A percentile compares a stretch with the other conserved stretches of the same genome.
phyloP scores from a whole-genome alignment of 2,113 vertebrate species.

The Oriolus oriolus region DNA sequence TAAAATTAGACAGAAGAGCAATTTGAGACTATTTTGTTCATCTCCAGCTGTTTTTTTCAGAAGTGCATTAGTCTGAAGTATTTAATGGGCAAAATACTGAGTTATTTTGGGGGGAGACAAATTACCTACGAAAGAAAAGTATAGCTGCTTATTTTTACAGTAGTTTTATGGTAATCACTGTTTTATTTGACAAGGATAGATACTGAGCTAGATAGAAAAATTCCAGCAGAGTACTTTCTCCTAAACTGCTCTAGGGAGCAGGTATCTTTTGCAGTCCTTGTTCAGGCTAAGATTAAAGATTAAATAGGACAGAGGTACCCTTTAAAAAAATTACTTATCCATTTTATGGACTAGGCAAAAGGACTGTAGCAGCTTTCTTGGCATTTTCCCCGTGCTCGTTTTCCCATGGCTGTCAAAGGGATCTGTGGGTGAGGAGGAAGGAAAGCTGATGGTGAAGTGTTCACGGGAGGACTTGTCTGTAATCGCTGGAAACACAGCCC shows the following conservation, averaged over 20 bases:
- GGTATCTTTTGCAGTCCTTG: not conserved
- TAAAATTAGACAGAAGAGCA: conserved; percentile 44
- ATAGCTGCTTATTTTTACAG: conserved; percentile 11
- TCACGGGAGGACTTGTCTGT: not conserved
- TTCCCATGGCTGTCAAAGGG: not conserved
- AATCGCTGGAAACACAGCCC: not conserved
- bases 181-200: conserved; percentile 21
- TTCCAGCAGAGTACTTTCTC: not conserved
- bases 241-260: not conserved
- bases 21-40: conserved; percentile 38
- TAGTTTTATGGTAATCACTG: not conserved
- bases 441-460: not conserved
- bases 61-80: conserved; percentile 45
- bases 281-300: not conserved
- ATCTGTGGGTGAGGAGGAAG: not conserved
- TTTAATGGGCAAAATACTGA: conserved; percentile 2
- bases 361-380: not conserved
- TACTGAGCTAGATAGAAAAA: not conserved
- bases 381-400: not conserved
- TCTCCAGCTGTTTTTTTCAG: conserved; percentile 4
- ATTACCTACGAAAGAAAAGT: not conserved
- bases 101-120: conserved; percentile 8
- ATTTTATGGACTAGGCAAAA: not conserved
- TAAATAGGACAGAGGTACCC: not conserved
- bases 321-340: not conserved